phyloP scores from a whole-genome alignment of 2,888 invertebrate species.

The Xanthorhoe spadicearia region DNA sequence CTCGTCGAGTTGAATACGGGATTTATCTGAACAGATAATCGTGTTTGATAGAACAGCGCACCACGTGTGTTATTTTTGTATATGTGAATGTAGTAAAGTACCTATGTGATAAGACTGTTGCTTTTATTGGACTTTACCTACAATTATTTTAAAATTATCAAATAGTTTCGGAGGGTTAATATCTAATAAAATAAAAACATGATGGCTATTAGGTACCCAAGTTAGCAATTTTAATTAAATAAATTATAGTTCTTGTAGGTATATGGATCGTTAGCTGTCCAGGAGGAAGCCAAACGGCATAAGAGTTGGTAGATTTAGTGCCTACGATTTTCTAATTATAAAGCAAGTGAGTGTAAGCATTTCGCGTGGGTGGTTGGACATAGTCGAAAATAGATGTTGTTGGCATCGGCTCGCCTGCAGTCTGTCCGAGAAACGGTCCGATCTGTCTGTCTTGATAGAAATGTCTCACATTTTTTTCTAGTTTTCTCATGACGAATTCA shows the following conservation, averaged over 20 bases:
- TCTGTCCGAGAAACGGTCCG: constrained; percentile 49
- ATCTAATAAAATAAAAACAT: constrained; percentile 15
- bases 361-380: constrained; percentile 76
- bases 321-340: constrained; percentile 80
- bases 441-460: constrained; percentile 55
- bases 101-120: constrained; percentile 39
- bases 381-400: constrained; percentile 72
- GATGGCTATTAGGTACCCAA: constrained; percentile 24
- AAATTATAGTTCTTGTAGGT: constrained; percentile 21
- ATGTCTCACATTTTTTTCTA: constrained; percentile 45
- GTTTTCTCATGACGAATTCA: constrained; percentile 29
- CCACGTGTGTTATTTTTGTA: constrained; percentile 42
- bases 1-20: constrained; percentile 60
- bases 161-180: constrained; percentile 20
- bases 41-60: constrained; percentile 50
- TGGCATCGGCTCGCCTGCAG: constrained; percentile 71
- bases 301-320: constrained; percentile 70
- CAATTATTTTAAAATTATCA: constrained; percentile 5
- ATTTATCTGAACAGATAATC: constrained; percentile 73
- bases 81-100: too few species aligned
- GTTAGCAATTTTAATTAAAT: constrained; percentile 31
- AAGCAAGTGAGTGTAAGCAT: constrained; percentile 80
- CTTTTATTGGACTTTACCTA: constrained; percentile 10
- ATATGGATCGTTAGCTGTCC: constrained; percentile 33
- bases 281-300: constrained; percentile 49